These are phyloP conservation scores for Brotula barbata DNA, from an alignment of 2,797 vertebrate genomes.

Conservation along the genomic window DNA sequence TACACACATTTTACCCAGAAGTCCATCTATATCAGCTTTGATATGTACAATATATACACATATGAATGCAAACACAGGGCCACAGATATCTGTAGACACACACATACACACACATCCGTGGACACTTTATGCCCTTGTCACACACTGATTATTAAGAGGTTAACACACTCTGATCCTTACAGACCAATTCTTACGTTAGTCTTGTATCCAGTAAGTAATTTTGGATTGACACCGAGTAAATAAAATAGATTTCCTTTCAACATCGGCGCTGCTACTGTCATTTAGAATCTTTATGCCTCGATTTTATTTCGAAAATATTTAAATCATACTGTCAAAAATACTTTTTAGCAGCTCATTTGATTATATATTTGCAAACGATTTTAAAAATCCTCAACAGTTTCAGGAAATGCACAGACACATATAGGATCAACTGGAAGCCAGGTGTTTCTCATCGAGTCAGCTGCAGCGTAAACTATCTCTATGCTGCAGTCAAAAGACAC, in stretches of 20 bases:
- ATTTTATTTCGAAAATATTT: conserved; percentile 37
- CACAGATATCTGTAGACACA: conserved; percentile 17
- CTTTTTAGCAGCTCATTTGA: conserved; percentile 49
- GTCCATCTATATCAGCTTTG: conserved; percentile 64
- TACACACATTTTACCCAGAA: conserved; percentile 53
- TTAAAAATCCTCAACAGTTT: conserved; percentile 27
- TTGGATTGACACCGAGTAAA: conserved; percentile 43
- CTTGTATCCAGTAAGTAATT: conserved; percentile 44
- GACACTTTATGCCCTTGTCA: conserved; percentile 30
- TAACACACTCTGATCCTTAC: conserved; percentile 34
- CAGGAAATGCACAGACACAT: conserved; percentile 28
- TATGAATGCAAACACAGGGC: conserved; percentile 48
- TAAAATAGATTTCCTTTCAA: conserved; percentile 21
- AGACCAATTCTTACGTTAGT: conserved; percentile 35
- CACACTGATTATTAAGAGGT: conserved; percentile 30
- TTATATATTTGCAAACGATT: conserved; percentile 30
- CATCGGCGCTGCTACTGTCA: conserved; percentile 33
- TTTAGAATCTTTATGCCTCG: conserved; percentile 29
- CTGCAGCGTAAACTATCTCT: conserved; percentile 35
- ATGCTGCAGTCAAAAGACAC: conserved; percentile 38
- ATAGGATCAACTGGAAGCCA: conserved; percentile 37
- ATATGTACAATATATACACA: conserved; percentile 75
- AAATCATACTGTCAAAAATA: conserved; percentile 52
- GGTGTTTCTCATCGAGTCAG: conserved; percentile 38
- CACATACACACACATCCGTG: conserved; percentile 31